Evolutionary conservation across 2,888 invertebrate species (phyloP).

Genomic region (Gisinianus flammeolus): DNA sequence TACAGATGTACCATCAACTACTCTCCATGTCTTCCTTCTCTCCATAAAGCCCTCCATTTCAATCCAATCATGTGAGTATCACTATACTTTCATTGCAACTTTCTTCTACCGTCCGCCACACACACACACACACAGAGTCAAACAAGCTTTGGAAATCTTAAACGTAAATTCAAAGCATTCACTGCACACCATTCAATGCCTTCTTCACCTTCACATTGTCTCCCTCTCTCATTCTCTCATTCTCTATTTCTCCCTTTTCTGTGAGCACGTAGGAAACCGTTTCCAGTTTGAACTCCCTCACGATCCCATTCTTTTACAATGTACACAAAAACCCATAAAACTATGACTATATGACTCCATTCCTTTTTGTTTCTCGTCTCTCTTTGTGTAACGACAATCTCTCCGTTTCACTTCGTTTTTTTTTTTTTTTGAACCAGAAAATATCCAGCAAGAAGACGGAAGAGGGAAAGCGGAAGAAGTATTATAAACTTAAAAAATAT

Average conservation of each 20-base stretch:
- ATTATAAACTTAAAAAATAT: background rate
- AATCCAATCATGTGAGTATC: slow-evolving; percentile 36
- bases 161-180: slow-evolving; percentile 28
- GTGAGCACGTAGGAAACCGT: background rate
- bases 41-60: slow-evolving; percentile 39
- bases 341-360: background rate
- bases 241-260: background rate
- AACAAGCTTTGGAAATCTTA: background rate
- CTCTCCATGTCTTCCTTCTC: slow-evolving; percentile 18
- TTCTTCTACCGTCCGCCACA: slow-evolving; percentile 2
- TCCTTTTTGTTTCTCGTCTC: background rate
- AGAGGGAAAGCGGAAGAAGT: background rate
- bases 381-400: background rate
- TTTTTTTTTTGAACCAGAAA: background rate
- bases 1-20: background rate
- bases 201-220: slow-evolving; percentile 6
- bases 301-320: background rate
- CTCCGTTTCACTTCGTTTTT: background rate
- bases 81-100: slow-evolving; percentile 25
- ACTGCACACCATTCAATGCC: slow-evolving; percentile 20
- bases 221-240: background rate
- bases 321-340: background rate
- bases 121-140: slow-evolving; percentile 14
- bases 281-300: background rate
- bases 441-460: background rate